Evolutionary conservation across 2,888 invertebrate species (phyloP).

Genomic region (Amphiduros pacificus): DNA sequence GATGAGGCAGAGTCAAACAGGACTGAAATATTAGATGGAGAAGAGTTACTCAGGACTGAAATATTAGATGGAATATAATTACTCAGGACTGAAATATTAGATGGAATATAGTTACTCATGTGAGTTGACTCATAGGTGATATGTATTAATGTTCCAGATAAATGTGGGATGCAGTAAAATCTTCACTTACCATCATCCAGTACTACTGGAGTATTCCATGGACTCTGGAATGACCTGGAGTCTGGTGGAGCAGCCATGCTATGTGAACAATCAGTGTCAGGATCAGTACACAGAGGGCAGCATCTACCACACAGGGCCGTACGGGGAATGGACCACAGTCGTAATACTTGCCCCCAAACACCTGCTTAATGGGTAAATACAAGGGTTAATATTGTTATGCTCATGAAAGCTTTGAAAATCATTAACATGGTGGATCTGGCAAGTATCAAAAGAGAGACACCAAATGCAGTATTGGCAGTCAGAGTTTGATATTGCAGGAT

Average conservation of each 20-base stretch:
- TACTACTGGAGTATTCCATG: conserved; percentile 57
- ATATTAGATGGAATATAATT: too few relatives aligned
- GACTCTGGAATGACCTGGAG: conserved; percentile 56
- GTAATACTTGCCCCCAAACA: conserved; percentile 52
- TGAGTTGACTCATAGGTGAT: too few relatives aligned
- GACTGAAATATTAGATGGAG: too few relatives aligned
- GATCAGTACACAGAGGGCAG: conserved; percentile 49
- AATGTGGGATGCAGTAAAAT: conserved; percentile 57
- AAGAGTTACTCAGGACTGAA: too few relatives aligned
- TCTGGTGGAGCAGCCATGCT: conserved; percentile 54
- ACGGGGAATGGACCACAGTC: conserved; percentile 55
- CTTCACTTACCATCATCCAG: conserved; percentile 54
- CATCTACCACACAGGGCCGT: conserved; percentile 54
- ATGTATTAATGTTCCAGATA: conserved; percentile 40
- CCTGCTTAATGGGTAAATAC: conserved; percentile 48
- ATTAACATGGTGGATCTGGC: too few relatives aligned
- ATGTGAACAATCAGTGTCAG: conserved; percentile 49
- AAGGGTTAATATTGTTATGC: background rate
- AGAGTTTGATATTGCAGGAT: too few relatives aligned
- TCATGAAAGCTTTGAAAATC: too few relatives aligned
- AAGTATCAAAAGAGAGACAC: too few relatives aligned
- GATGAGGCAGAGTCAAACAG: too few relatives aligned
- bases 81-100: too few relatives aligned
- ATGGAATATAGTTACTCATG: too few relatives aligned
- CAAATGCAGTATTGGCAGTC: too few relatives aligned